phyloP scores from a whole-genome alignment of 2,888 invertebrate genomes.

The Resseliella maxima region DNA sequence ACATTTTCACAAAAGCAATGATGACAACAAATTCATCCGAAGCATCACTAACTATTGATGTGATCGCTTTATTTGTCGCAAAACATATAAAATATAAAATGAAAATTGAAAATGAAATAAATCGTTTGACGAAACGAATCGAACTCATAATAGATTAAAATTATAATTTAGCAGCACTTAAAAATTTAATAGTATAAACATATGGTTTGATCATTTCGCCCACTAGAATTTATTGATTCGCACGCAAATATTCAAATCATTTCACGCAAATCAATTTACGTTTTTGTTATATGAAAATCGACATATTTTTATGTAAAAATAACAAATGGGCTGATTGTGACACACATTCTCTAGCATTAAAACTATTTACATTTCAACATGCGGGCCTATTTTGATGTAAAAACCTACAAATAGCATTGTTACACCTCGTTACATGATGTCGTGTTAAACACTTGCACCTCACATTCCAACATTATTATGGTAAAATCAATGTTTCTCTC shows the following conservation, averaged over 20 bases:
- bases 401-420: not conserved
- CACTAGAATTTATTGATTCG: not conserved
- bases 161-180: no score
- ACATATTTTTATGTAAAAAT: no score
- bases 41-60: not conserved
- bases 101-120: not conserved
- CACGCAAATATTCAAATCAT: not conserved
- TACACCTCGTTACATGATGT: not conserved
- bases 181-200: not conserved
- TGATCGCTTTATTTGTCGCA: constrained; percentile 9
- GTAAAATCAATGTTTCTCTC: not conserved
- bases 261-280: constrained; percentile 46
- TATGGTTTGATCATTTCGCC: constrained; percentile 16
- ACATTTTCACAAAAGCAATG: not conserved
- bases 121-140: not conserved
- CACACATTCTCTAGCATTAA: not conserved
- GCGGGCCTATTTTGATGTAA: no score
- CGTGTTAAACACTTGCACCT: not conserved
- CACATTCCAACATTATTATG: not conserved
- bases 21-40: not conserved
- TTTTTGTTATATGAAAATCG: not conserved
- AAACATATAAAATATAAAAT: not conserved
- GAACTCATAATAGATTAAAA: no score
- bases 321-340: not conserved
- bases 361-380: not conserved